phyloP scores from a whole-genome alignment of 2,113 vertebrate genomes.

The Butorides virescens region DNA sequence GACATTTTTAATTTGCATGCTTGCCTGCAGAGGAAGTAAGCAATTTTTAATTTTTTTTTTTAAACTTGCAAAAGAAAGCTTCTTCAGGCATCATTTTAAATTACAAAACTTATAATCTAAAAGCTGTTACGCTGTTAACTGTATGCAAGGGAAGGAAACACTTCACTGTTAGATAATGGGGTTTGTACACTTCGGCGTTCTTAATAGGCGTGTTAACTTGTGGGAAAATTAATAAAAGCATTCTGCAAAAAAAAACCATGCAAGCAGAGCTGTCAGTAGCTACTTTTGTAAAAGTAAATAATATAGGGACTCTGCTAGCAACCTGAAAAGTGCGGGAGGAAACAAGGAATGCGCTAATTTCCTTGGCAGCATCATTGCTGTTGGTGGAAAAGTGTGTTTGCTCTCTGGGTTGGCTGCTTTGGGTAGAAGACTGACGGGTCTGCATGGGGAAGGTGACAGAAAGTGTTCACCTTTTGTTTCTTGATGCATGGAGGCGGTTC shows the following conservation, averaged over 20 bases:
- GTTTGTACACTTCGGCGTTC: not conserved
- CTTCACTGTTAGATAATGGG: not conserved
- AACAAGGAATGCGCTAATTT: not conserved
- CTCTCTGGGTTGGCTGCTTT: not conserved
- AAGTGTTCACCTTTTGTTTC: not conserved
- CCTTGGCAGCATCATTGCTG: not conserved
- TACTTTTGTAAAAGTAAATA: not conserved
- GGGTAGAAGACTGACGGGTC: accelerated
- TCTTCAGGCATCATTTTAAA: not conserved
- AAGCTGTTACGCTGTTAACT: not conserved
- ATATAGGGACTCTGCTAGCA: not conserved
- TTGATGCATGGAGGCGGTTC: not conserved
- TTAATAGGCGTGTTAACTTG: not conserved
- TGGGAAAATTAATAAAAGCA: not conserved
- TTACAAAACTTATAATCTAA: not conserved
- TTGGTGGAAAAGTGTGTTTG: not conserved
- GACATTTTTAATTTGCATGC: not conserved
- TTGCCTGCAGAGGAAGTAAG: not conserved
- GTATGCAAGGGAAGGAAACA: not conserved
- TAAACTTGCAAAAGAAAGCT: not conserved
- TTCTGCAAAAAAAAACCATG: not conserved
- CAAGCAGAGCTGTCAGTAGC: not conserved
- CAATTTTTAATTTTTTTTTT: not conserved
- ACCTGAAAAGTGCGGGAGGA: not conserved
- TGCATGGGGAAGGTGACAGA: not conserved